A percentile compares a stretch with the other conserved stretches of the same genome.
phyloP scores from a whole-genome alignment of 2,888 invertebrate species.

The Ormyrus pomaceus region DNA sequence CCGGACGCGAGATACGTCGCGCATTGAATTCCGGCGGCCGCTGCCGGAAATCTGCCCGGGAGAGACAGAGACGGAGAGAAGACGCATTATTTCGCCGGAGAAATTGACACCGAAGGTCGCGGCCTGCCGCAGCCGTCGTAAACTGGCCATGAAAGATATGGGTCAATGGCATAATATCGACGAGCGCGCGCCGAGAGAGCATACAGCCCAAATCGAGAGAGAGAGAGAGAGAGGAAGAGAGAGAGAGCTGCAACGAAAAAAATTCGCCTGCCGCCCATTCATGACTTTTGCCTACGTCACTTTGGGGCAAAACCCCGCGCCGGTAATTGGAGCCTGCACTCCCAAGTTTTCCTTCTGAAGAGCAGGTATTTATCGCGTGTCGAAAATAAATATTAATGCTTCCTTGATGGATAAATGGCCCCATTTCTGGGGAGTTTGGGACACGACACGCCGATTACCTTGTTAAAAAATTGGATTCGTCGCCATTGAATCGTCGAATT shows the following conservation, averaged over 20 bases:
- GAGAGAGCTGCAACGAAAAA: conserved; percentile 30
- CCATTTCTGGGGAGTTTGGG: no score
- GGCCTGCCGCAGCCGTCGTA: background rate
- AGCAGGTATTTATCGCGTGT: no score
- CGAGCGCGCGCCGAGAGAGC: background rate
- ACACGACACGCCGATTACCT: no score
- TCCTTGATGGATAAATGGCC: no score
- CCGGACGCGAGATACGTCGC: background rate
- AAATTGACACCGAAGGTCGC: conserved; percentile 55
- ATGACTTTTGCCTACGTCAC: conserved; percentile 2
- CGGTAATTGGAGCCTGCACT: background rate
- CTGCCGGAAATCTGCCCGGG: conserved; percentile 30
- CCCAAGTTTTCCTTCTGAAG: no score
- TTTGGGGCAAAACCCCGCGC: background rate
- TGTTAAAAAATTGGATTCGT: no score
- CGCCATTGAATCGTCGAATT: no score
- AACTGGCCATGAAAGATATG: conserved; percentile 61
- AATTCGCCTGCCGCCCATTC: background rate
- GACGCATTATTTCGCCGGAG: conserved; percentile 51
- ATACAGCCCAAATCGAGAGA: background rate
- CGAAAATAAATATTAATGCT: no score
- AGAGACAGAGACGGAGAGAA: background rate
- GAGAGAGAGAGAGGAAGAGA: conserved; percentile 27
- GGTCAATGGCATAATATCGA: conserved; percentile 61
- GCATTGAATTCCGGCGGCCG: background rate